Evolutionary conservation across 2,888 invertebrate species (phyloP), one percentile per base, ranked within the genome.

Genomic region (Coenonympha arcania): DNA sequence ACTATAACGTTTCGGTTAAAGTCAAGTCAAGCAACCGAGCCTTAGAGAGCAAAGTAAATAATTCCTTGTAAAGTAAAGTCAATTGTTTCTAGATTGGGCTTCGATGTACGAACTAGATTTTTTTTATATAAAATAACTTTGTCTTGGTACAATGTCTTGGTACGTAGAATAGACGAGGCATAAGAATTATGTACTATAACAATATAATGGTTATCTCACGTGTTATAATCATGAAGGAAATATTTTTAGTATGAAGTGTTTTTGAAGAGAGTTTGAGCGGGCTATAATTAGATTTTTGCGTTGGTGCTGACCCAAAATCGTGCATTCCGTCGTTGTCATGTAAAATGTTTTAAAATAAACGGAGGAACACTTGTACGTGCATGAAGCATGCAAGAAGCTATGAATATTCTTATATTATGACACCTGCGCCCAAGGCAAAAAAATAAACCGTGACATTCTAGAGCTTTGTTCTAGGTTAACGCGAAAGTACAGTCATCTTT

Each of bases 361-460:
- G 11, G n/a, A 30, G 15, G 31, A 30, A 30, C 26, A 34, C 16
- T 37, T 31, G 20, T 22, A 50, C 39, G 33, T 33, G 44, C 15
- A 9, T 11, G 30, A 22, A 31, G 28, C 26, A 13, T 41, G n/a
- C n/a, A n/a, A n/a, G n/a, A n/a, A n/a, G n/a, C n/a, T n/a, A n/a
- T 34, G 18, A 34, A 31, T 36, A 26, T 24, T 13, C n/a, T 28
- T 34, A 18, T 20, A 39, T 39, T 39, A 26, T 31, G 24, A 37
- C 59, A 56, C 43, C 54, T 57, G 53, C 44, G 56, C 46, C 45
- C 56, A 59, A 65, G 62, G 65, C 61, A 60, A 65, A 67, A 63
- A 59, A 64, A 65, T 58, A 58, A 66, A 58, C 76, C 73, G 65
- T 77, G 79, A 79, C 77, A 74, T 74, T 76, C 66, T 68, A 52